Base-by-base conservation (phyloP, 2,113 vertebrate genomes). In the Camelus bactrianus region DNA sequence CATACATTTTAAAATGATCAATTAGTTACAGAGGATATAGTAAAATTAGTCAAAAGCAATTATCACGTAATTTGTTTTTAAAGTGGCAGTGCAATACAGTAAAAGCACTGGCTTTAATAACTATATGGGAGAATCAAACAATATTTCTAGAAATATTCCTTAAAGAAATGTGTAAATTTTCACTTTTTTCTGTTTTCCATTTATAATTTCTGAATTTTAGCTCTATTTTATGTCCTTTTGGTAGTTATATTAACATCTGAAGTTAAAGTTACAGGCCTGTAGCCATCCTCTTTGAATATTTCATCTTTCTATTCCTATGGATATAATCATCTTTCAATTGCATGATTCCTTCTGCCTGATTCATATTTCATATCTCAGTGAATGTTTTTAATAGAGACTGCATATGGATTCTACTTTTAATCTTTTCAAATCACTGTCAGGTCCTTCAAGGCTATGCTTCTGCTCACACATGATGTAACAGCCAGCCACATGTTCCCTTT, bases 41-140 rank as follows among this genome's bases (percentile, higher is more conserved):
- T 81, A 30, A 93, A 73, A 85, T 89, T 88, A 85, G n/a, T 85
- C 35, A 50, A 95, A 96, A 85, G 46, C 60, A 77, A 12, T 22
- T 22, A 86, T 52, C 69, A 91, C 84, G 91, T 84, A 60, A 96
- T 72, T 80, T n/a, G 35, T 46, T 95, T 81, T 73, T 76, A 89
- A 97, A 97, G 93, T 91, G 83, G 54, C 52, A 96, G 86, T 84
- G 54, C 85, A 81, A 56, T 69, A 87, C 4, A 64, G 8, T 52
- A 79, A 93, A 80, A 96, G 70, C 28, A 76, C 46, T 54, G 46
- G 32, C 50, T 91, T 87, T 77, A 50, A 32, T 15, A 5, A 81
- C 38, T 42, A 82, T 52, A 54, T 22, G 48, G 50, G 28, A 77
- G 26, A 89, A 48, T 20, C 58, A 77, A 48, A 91, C 32, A 56